A percentile compares a stretch with the other conserved stretches of the same genome.
phyloP scores from a whole-genome alignment of 2,113 vertebrate species.

The Percopsis transmontana region DNA sequence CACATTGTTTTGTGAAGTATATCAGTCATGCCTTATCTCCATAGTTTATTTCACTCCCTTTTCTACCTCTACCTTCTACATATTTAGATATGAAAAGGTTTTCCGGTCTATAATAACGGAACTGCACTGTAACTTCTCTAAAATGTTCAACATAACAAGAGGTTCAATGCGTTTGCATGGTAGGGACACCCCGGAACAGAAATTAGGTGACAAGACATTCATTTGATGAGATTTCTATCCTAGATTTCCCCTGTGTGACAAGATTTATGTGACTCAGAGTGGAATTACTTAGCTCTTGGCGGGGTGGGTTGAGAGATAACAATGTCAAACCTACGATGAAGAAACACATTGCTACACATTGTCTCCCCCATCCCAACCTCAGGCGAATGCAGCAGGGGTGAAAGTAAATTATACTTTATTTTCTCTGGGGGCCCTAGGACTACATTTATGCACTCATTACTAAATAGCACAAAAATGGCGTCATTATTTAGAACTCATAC shows the following conservation, averaged over 20 bases:
- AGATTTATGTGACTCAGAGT: not conserved
- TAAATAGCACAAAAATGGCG: not conserved
- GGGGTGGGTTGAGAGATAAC: not conserved
- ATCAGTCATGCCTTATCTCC: too few relatives aligned
- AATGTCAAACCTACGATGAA: not conserved
- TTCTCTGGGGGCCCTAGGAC: not conserved
- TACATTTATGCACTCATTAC: not conserved
- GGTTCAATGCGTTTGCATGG: not conserved
- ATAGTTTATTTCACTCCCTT: too few relatives aligned
- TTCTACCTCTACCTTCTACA: too few relatives aligned
- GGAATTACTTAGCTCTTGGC: not conserved
- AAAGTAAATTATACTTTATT: not conserved
- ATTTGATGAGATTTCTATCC: not conserved
- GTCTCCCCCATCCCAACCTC: not conserved
- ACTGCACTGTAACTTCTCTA: not conserved
- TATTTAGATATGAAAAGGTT: not conserved
- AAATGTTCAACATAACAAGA: not conserved
- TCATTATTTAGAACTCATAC: too few relatives aligned
- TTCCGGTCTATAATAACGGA: not conserved
- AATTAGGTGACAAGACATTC: not conserved
- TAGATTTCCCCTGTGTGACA: not conserved
- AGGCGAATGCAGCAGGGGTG: not conserved
- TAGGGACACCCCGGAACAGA: not conserved
- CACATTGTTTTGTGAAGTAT: too few relatives aligned
- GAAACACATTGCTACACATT: not conserved